Percentiles rank a stretch among this genome's conserved stretches.
Evolutionary conservation across 2,113 vertebrate species (phyloP).

Genomic region (Cebus imitator): DNA sequence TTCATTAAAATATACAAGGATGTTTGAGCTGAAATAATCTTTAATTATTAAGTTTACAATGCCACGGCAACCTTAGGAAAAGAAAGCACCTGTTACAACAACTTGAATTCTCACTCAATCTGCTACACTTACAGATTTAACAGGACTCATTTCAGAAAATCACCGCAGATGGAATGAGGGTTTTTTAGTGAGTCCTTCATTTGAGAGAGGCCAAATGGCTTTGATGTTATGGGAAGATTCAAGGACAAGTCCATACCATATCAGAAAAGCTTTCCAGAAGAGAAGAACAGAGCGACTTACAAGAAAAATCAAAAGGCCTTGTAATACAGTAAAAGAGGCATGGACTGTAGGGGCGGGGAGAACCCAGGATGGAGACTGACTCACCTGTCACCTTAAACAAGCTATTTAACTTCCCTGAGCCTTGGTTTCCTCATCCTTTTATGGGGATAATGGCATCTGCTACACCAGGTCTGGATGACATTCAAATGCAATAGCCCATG

Average conservation of each 20-base stretch:
- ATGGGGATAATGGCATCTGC: neutral
- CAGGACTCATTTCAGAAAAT: neutral
- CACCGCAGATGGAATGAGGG: neutral
- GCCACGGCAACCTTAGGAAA: constrained; percentile 37
- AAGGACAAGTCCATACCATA: neutral
- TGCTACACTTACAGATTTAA: neutral
- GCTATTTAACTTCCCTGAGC: neutral
- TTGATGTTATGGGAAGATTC: neutral
- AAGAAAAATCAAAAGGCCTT: neutral
- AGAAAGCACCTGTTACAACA: neutral
- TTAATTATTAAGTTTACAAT: constrained; percentile 61
- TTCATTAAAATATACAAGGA: constrained; percentile 56
- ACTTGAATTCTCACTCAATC: neutral
- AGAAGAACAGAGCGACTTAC: neutral
- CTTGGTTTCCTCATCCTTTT: neutral
- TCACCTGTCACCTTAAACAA: neutral
- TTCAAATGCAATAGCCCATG: neutral
- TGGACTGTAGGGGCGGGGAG: neutral
- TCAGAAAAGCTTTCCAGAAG: neutral
- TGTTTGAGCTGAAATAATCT: neutral
- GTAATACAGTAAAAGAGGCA: accelerated
- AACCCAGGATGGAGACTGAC: neutral
- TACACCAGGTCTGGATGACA: neutral
- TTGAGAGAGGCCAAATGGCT: neutral
- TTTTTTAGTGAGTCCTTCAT: neutral